Base-by-base conservation (phyloP, 2,113 vertebrate genomes). In the Vimba vimba region DNA sequence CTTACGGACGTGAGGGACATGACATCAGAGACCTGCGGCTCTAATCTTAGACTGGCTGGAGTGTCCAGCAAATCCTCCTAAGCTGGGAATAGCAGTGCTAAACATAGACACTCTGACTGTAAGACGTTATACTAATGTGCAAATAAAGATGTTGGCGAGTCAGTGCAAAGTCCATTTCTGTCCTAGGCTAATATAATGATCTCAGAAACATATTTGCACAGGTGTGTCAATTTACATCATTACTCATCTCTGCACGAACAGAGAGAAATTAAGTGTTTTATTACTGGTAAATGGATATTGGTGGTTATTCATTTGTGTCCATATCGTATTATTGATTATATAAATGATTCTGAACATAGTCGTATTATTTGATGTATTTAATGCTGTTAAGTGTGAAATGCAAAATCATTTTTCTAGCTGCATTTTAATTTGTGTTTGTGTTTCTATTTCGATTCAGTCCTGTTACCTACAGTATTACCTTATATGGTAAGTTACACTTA, bases 71-170 rank as follows among this genome's bases (percentile, higher is more conserved):
- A 43, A 81, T 68, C n/a, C 79, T 62, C 23, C 52, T 50, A 21
- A 66, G 5, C 39, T 66, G 60, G 79, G 68, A 81, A 81, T 81
- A 81, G 79, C 43, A 50, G 15, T 5, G 79, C 79, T 81, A 50
- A 81, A 66, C 79, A 81, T 81, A 66, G 15, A 27, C 43, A 10
- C n/a, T 50, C 1, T 4, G 25, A 30, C 79, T 81, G 80, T 39
- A 81, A 62, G 52, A 39, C 50, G 30, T 68, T 75, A 62, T 10
- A 43, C 77, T 60, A 64, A 43, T 45, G 33, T 64, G n/a, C n/a
- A 81, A 80, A 80, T 4, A 81, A 66, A 66, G 60, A 12, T 64
- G 77, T 39, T 60, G 17, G 33, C 73, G 13, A 75, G 43, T 75
- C 73, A 30, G 75, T 11, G 45, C 50, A 55, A 33, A 77, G 75